Evolutionary conservation across 2,888 invertebrate genomes (phyloP), one percentile per base, ranked within the genome.

Genomic region (Cantharis flavilabris): DNA sequence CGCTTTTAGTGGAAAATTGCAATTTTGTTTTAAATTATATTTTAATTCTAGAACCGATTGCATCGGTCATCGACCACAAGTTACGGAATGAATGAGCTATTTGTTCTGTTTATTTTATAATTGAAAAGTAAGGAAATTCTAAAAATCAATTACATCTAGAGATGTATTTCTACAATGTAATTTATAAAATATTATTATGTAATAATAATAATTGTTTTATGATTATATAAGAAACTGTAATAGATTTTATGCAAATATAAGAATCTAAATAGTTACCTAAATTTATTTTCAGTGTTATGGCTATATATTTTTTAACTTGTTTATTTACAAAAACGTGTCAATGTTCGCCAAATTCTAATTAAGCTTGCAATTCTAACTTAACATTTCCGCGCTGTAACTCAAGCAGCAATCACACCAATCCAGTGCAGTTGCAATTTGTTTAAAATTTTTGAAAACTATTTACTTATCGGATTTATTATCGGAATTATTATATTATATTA

Each of bases 11-110:
- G 26, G 64, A 64, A 67, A 16, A 18, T 67, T 67, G 26, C 26
- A 18, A 67, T 67, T 67, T 67, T 67, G 13, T 23, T 67, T 67
- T 18, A 67, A n/a, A 23, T 67, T 67, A 26, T 49, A 67, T 67
- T 76, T 70, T 72, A 67, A 69, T 30, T 62, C 67, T 23, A 65
- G 70, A 73, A 70, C 70, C 62, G 62, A 33, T 76, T 64, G 70
- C 76, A 62, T 20, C 76, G 76, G 76, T 76, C 76, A 76, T 73
- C 76, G 73, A 76, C 76, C 76, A 76, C 76, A 73, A 70, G 73
- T 76, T 73, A 14, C 69, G 73, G 76, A 76, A 76, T 73, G 73
- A 62, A 67, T 26, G 26, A 73, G 67, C 72, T 70, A 67, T 13
- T 49, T 49, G 49, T 14, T 69, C 64, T 62, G 69, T 63, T 70